Evolutionary conservation across 2,113 vertebrate species (phyloP).

Genomic region (Pogonocichla stellata): DNA sequence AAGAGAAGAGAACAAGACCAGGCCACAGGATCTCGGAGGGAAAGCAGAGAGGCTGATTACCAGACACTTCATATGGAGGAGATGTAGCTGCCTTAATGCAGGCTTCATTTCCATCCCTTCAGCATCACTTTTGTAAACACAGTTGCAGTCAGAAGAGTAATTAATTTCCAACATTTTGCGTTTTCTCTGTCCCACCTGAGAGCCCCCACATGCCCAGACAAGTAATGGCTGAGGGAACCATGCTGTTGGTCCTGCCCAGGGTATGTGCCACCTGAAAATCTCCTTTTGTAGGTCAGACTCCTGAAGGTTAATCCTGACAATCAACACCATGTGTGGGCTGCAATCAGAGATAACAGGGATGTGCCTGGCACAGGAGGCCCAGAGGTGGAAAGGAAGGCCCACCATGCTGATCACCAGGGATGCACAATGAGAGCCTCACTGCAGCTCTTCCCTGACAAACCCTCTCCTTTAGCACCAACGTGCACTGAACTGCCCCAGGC

Average conservation of each 20-base stretch:
- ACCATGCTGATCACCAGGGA: not conserved
- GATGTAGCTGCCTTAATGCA: not conserved
- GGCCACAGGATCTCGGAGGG: fast-evolving
- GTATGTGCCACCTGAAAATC: not conserved
- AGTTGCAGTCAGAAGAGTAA: not conserved
- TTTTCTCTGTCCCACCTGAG: not conserved
- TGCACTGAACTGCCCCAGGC: not conserved
- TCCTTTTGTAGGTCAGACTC: not conserved
- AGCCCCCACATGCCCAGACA: not conserved
- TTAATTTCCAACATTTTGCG: not conserved
- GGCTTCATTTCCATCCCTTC: not conserved
- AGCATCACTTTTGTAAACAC: not conserved
- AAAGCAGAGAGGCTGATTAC: not conserved
- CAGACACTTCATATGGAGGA: not conserved
- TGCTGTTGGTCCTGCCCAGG: not conserved
- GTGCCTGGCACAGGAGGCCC: not conserved
- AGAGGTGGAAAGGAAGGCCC: not conserved
- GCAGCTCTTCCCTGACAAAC: not conserved
- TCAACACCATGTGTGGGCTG: not conserved
- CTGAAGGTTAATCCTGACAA: not conserved
- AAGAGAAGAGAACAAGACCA: not conserved
- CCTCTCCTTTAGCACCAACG: fast-evolving
- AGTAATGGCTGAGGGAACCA: not conserved
- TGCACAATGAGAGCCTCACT: fast-evolving
- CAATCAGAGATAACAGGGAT: not conserved